These are phyloP conservation scores for Dinocampus coccinellae DNA, from an alignment of 2,888 invertebrate genomes.

Conservation along the genomic window DNA sequence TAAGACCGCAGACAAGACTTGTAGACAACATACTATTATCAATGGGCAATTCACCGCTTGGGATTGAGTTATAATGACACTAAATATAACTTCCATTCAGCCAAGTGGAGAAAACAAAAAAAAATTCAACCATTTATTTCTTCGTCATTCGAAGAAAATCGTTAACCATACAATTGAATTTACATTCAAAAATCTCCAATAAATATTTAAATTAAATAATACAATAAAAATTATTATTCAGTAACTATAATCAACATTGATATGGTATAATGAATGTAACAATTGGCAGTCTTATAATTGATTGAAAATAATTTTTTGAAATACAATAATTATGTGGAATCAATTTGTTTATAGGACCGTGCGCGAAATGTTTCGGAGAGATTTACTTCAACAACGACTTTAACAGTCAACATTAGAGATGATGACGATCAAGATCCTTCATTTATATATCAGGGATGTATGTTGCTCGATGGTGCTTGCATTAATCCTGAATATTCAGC, in stretches of 20 bases:
- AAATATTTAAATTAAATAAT: background rate
- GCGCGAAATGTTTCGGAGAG: conserved; percentile 83
- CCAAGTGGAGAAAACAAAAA: background rate
- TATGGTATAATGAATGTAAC: conserved; percentile 5
- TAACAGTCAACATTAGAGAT: conserved; percentile 87
- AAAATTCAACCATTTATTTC: background rate
- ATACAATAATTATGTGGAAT: no score
- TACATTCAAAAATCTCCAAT: background rate
- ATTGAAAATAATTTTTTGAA: no score
- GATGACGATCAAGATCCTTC: conserved; percentile 94
- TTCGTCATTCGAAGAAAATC: background rate
- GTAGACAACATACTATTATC: conserved; percentile 53
- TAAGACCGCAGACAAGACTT: conserved; percentile 41
- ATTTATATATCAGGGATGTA: conserved; percentile 90
- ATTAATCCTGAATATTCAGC: conserved; percentile 90
- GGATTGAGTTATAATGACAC: conserved; percentile 40
- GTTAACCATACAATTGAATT: background rate
- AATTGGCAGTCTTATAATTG: no score
- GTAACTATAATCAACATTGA: conserved; percentile 4
- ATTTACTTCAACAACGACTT: conserved; percentile 85
- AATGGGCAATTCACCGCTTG: conserved; percentile 32
- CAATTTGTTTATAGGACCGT: conserved; percentile 78
- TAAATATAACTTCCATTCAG: conserved; percentile 29
- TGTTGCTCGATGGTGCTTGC: conserved; percentile 84
- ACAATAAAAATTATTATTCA: conserved; percentile 1